Conservation (phyloP, 2,888 invertebrate genomes). For the Ptychoptera albimana region DNA sequence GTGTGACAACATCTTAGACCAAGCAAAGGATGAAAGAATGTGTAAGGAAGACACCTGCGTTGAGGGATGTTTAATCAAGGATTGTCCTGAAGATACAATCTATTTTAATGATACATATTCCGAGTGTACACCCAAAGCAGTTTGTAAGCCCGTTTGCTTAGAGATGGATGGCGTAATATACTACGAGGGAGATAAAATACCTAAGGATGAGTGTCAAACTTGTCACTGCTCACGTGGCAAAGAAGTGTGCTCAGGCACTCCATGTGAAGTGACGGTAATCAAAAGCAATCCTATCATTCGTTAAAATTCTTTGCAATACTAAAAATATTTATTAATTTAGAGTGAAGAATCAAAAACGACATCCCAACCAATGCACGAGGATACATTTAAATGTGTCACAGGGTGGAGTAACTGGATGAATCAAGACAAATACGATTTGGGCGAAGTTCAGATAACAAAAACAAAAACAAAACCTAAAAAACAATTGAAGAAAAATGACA, state of each 20-base stretch:
- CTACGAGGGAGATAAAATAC: constrained; percentile 62
- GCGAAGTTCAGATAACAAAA: constrained; percentile 11
- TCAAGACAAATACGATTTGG: constrained; percentile 21
- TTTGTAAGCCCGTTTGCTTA: constrained; percentile 57
- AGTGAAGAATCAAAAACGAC: neutral
- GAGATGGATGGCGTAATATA: constrained; percentile 47
- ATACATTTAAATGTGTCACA: constrained; percentile 34
- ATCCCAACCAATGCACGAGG: constrained; percentile 15
- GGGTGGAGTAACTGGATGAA: constrained; percentile 77
- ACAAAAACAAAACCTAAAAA: constrained; percentile 16
- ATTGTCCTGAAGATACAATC: constrained; percentile 57
- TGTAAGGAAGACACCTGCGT: constrained; percentile 63
- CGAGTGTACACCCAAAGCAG: constrained; percentile 57
- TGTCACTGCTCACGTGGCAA: constrained; percentile 59
- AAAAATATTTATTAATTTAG: too few species aligned
- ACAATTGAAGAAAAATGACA: constrained; percentile 31
- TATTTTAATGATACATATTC: constrained; percentile 49
- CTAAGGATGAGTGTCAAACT: constrained; percentile 62
- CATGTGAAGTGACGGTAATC: constrained; percentile 31
- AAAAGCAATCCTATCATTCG: neutral
- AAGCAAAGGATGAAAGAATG: constrained; percentile 41
- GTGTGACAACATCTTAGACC: constrained; percentile 61
- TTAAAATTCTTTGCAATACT: neutral
- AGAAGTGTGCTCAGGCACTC: constrained; percentile 52
- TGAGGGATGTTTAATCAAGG: constrained; percentile 66